Evolutionary conservation across 2,113 vertebrate species (phyloP).

Genomic region (Prunella himalayana): DNA sequence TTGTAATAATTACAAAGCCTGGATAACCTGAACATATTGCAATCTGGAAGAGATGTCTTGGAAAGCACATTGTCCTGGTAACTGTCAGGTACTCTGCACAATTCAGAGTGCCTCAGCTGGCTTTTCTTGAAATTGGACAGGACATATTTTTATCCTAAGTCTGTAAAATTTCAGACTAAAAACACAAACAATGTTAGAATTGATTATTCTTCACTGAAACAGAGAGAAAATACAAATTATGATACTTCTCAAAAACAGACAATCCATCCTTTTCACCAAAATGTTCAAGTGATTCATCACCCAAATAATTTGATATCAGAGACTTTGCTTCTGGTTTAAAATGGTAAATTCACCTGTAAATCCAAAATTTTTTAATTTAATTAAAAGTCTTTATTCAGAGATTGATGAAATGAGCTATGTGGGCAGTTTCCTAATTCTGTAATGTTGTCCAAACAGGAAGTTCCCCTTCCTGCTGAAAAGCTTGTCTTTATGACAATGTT

Average conservation of each 20-base stretch:
- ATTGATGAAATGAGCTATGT: neutral
- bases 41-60: neutral
- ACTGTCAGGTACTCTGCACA: fast-evolving
- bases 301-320: neutral
- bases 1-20: neutral
- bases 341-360: neutral
- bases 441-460: neutral
- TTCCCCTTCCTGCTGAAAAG: neutral
- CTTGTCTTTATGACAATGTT: neutral
- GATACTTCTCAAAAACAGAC: neutral
- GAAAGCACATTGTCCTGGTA: neutral
- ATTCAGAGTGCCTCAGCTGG: neutral
- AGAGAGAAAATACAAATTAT: neutral
- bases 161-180: neutral
- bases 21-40: neutral
- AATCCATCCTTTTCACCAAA: neutral
- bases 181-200: neutral
- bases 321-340: neutral
- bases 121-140: neutral
- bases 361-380: neutral
- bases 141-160: neutral
- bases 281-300: neutral
- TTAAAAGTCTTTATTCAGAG: neutral
- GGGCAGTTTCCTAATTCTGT: neutral
- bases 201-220: neutral